Percentiles rank a stretch among this genome's conserved stretches.
Conservation (phyloP, 2,113 vertebrate genomes). For the Zosterops hypoxanthus region DNA sequence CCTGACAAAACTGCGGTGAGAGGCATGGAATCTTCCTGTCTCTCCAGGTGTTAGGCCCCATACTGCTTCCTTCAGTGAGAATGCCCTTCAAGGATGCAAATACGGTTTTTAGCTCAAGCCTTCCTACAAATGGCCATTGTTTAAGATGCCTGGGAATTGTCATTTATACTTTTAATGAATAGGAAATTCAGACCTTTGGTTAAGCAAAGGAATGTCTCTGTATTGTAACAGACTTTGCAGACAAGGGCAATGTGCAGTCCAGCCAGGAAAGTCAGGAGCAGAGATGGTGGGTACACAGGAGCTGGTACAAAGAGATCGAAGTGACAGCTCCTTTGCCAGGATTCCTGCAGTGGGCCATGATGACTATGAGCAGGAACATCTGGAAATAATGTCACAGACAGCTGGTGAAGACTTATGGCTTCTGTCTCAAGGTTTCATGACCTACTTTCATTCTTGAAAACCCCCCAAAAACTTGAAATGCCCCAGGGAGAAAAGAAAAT, state of each 20-base stretch:
- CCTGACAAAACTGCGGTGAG: not conserved
- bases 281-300: not conserved
- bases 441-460: not conserved
- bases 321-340: not conserved
- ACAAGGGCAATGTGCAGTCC: constrained; percentile 30
- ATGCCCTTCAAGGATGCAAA: constrained; percentile 72
- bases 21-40: constrained; percentile 21
- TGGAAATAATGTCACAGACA: constrained; percentile 28
- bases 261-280: not conserved
- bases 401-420: not conserved
- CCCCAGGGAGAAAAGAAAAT: not conserved
- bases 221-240: not conserved
- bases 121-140: constrained; percentile 23
- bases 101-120: not conserved
- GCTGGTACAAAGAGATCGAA: not conserved
- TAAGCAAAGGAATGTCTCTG: not conserved
- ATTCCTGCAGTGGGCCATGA: not conserved
- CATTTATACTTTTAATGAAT: constrained; percentile 51
- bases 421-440: not conserved
- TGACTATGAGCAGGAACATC: constrained; percentile 27
- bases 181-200: constrained; percentile 31
- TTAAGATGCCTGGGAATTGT: constrained; percentile 25
- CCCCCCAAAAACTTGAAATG: not conserved
- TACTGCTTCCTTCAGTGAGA: not conserved
- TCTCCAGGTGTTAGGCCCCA: constrained; percentile 59